Evolutionary conservation across 2,888 invertebrate genomes (phyloP).

Genomic region (Zeuzera pyrina): DNA sequence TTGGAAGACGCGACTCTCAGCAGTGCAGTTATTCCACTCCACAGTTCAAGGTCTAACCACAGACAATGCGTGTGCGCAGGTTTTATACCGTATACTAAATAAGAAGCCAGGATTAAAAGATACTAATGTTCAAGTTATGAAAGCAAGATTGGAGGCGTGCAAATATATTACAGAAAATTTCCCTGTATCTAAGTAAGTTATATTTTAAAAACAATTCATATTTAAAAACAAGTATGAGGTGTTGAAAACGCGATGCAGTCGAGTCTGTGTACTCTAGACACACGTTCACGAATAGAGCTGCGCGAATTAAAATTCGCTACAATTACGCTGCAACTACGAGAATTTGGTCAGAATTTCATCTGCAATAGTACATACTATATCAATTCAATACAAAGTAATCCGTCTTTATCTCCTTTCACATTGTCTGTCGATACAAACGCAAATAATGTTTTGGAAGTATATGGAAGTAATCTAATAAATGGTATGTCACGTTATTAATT

Average conservation of each 20-base stretch:
- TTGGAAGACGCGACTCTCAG: slow-evolving; percentile 87
- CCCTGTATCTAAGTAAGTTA: slow-evolving; percentile 76
- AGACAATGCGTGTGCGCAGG: slow-evolving; percentile 80
- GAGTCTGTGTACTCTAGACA: too few species aligned
- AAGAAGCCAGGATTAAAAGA: slow-evolving; percentile 92
- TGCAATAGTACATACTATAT: too few species aligned
- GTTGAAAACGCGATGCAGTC: too few species aligned
- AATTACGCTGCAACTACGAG: neutral
- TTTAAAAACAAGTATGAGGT: slow-evolving; percentile 2
- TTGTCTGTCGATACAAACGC: too few species aligned
- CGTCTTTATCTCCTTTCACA: too few species aligned
- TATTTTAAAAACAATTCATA: slow-evolving; percentile 1
- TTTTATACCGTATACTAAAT: slow-evolving; percentile 79
- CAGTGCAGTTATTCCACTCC: slow-evolving; percentile 81
- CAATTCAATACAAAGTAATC: too few species aligned
- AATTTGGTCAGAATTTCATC: neutral
- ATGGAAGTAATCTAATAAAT: too few species aligned
- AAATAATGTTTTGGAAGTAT: too few species aligned
- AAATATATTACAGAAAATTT: slow-evolving; percentile 84
- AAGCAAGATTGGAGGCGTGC: slow-evolving; percentile 84
- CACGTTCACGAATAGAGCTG: too few species aligned
- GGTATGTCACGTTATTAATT: too few species aligned
- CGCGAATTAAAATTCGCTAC: too few species aligned
- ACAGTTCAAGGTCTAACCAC: slow-evolving; percentile 75
- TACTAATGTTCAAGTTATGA: slow-evolving; percentile 93